Conservation (phyloP, 2,888 invertebrate species). For the Drosophila neotestacea region DNA sequence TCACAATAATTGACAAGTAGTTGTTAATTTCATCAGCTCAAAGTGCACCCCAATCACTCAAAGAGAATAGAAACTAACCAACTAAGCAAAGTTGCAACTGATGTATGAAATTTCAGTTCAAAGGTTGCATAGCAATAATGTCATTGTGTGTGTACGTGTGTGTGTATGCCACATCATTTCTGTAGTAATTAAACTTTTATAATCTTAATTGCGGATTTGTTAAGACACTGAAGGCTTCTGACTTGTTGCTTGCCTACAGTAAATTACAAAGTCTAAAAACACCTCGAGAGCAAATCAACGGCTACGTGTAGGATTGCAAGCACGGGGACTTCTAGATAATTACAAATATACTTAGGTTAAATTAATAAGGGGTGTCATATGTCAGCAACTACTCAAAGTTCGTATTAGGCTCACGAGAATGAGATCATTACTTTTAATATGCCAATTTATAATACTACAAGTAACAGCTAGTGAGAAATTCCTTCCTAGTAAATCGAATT, state of each 20-base stretch:
- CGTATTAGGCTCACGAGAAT: background rate
- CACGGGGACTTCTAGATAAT: background rate
- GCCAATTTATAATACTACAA: background rate
- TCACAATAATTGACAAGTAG: conserved; percentile 50
- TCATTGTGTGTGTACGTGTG: conserved; percentile 2
- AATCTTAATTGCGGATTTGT: conserved; percentile 26
- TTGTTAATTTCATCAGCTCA: conserved; percentile 53
- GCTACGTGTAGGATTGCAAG: background rate
- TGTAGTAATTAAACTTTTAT: conserved; percentile 31
- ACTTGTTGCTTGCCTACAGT: conserved; percentile 11
- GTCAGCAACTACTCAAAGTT: background rate
- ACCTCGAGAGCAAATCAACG: conserved; percentile 9
- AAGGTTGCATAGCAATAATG: conserved; percentile 23
- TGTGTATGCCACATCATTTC: conserved; percentile 16
- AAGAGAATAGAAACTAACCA: background rate
- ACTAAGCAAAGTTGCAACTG: conserved; percentile 12
- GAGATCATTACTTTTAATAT: background rate
- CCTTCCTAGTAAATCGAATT: background rate
- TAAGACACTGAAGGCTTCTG: conserved; percentile 16
- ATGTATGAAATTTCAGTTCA: conserved; percentile 6
- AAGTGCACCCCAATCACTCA: conserved; percentile 50
- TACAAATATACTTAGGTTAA: background rate
- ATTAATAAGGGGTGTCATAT: conserved; percentile 1
- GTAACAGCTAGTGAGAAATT: background rate
- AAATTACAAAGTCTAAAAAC: conserved; percentile 17